Evolutionary conservation across 2,797 vertebrate genomes (phyloP), one percentile per base, ranked within the genome.

Genomic region (Astyanax mexicanus): DNA sequence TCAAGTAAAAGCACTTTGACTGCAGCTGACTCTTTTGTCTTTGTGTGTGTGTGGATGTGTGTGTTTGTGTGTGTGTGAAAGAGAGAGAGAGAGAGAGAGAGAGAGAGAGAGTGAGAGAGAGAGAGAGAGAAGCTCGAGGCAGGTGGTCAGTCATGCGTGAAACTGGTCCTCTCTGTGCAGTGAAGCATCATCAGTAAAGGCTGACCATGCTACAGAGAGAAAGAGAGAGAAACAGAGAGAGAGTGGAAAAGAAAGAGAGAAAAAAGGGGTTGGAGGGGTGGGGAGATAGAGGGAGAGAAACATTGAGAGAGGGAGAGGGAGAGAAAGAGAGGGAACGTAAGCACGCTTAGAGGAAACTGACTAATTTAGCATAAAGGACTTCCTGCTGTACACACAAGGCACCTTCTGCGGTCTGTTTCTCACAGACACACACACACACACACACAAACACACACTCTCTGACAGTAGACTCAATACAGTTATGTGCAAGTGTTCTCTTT

Each of bases 131-230:
- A 25, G n/a, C 57, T 72, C 23, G 37, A 69, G 47, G 45, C 67
- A 75, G 70, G 77, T 27, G 83, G 69, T 80, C 84, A 88, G 78
- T 88, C 89, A 89, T 88, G 89, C 87, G 83, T 83, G 72, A 89
- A 88, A 85, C 82, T 86, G 81, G 45, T 84, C 87, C 86, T 84
- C 72, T 87, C 75, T 52, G 69, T 72, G 81, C 77, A 81, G 37
- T 55, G 52, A 80, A 40, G 55, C 40, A 1, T 80, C 62, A 77
- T 73, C 58, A 10, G 15, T 10, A 73, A 67, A 29, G 65, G 58
- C 17, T 38, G 49, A 38, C 21, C 72, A 58, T 64, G 60, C 62
- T 35, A 45, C 5, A 23, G 21, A 55, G 58, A 42, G 54, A 71
- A 25, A 69, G 38, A 51, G 54, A n/a, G 45, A 67, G 9, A 70